Conservation (phyloP, 2,888 invertebrate genomes). For the Tethea ocularis region DNA sequence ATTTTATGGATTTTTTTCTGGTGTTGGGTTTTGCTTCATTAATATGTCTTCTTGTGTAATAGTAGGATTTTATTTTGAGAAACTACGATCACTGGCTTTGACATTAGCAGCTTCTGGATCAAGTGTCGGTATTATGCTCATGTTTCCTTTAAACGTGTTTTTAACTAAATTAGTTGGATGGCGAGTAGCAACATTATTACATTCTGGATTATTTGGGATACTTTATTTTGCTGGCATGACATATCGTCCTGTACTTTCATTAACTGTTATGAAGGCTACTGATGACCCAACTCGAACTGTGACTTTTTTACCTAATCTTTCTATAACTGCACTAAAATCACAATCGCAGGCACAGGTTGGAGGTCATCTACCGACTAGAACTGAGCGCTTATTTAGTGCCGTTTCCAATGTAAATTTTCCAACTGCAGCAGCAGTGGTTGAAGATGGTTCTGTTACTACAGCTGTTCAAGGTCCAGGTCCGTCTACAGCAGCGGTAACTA, state of each 20-base stretch:
- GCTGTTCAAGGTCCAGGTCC: constrained; percentile 48
- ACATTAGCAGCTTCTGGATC: constrained; percentile 64
- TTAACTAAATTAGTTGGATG: constrained; percentile 63
- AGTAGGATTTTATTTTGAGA: constrained; percentile 78
- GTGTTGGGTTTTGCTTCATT: constrained; percentile 66
- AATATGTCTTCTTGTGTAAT: constrained; percentile 64
- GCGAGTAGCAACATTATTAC: constrained; percentile 65
- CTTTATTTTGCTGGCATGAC: constrained; percentile 67
- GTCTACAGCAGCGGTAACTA: constrained; percentile 54
- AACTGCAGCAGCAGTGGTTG: constrained; percentile 66
- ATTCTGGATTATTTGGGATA: constrained; percentile 63
- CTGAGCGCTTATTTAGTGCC: constrained; percentile 46
- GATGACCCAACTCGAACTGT: constrained; percentile 67
- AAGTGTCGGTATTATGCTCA: constrained; percentile 63
- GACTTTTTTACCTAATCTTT: constrained; percentile 69
- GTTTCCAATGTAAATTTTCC: constrained; percentile 63
- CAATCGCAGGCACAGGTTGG: constrained; percentile 40
- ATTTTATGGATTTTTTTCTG: constrained; percentile 64
- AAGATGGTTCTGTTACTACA: constrained; percentile 36
- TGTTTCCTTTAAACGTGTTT: constrained; percentile 62
- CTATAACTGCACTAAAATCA: constrained; percentile 40
- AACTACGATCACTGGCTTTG: constrained; percentile 64
- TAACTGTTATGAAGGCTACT: constrained; percentile 59
- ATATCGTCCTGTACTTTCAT: constrained; percentile 63
- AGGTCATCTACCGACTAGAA: constrained; percentile 27